These are phyloP conservation scores for Aphelenchoides besseyi DNA, from an alignment of 1,140 invertebrate species.

Conservation along the genomic window DNA sequence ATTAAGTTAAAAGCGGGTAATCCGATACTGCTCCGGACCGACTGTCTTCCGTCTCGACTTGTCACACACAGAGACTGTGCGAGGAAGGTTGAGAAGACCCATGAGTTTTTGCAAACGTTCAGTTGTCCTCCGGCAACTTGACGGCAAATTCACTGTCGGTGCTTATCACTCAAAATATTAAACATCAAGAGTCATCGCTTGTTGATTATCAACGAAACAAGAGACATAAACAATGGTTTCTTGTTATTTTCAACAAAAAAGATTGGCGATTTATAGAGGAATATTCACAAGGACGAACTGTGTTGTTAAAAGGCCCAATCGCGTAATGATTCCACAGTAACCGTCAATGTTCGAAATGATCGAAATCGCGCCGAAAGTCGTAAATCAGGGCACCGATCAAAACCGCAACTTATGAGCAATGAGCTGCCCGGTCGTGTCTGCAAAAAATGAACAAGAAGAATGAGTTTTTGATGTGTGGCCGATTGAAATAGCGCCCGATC, in stretches of 20 bases:
- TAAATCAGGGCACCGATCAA: neutral
- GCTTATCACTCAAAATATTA: neutral
- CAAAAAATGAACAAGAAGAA: conserved; percentile 6
- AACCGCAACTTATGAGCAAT: conserved; percentile 5
- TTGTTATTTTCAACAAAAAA: too few species aligned
- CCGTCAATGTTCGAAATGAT: too few species aligned
- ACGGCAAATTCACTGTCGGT: neutral
- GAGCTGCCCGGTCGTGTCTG: neutral
- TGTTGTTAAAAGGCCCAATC: too few species aligned
- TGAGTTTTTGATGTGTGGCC: conserved; percentile 5
- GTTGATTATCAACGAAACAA: neutral
- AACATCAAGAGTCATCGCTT: too few species aligned
- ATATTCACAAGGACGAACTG: too few species aligned
- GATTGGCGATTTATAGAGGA: too few species aligned
- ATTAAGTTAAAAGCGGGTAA: conserved; percentile 6
- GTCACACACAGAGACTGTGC: neutral
- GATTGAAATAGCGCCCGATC: neutral
- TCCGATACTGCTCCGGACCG: neutral
- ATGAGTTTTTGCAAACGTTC: neutral
- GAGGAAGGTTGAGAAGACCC: neutral
- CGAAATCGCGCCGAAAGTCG: too few species aligned
- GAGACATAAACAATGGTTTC: too few species aligned
- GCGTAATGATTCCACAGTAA: too few species aligned
- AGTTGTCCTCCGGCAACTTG: neutral
- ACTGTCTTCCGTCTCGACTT: neutral